These are phyloP conservation scores for Falco naumanni DNA, from an alignment of 2,797 vertebrate genomes.

Conservation along the genomic window DNA sequence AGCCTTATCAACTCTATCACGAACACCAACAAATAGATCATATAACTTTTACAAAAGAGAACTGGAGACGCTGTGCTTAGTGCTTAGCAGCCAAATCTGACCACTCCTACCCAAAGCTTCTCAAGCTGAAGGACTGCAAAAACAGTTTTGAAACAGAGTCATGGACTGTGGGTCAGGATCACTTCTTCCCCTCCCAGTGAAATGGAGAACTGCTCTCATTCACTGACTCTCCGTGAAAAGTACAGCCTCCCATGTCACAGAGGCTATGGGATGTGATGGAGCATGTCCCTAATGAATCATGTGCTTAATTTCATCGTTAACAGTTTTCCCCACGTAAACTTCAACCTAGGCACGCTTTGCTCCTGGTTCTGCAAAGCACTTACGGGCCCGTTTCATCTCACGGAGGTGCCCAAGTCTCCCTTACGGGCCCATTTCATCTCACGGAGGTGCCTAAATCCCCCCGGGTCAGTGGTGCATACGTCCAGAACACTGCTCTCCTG, in stretches of 20 bases:
- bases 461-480: neutral
- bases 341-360: neutral
- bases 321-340: neutral
- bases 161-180: neutral
- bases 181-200: neutral
- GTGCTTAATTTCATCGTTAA: neutral
- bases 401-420: neutral
- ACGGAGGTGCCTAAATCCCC: neutral
- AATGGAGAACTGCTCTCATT: neutral
- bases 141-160: neutral
- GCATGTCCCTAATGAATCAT: accelerated
- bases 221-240: neutral
- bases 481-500: neutral
- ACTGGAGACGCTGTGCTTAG: neutral
- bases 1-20: neutral
- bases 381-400: neutral
- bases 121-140: neutral
- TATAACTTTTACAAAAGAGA: neutral
- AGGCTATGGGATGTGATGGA: neutral
- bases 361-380: neutral
- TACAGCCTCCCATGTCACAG: neutral
- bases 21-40: neutral
- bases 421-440: neutral
- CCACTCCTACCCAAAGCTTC: neutral
- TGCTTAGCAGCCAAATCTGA: neutral